phyloP scores from a whole-genome alignment of 2,113 vertebrate species.

The Ailurus styani region DNA sequence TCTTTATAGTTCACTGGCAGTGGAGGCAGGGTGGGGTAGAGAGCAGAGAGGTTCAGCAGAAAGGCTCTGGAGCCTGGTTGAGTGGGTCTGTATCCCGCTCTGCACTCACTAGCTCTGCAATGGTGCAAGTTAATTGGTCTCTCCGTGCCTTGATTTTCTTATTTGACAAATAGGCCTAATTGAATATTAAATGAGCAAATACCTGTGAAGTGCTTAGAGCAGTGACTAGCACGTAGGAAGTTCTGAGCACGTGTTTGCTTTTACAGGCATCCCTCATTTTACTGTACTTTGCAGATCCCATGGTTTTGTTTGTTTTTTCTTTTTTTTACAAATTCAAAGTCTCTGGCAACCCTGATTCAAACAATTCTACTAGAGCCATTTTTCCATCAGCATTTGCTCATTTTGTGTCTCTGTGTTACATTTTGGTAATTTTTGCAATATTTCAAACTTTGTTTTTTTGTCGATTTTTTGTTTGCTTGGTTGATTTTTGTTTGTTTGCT shows the following conservation, averaged over 20 bases:
- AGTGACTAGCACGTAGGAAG: neutral
- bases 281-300: neutral
- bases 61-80: neutral
- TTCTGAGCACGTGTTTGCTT: neutral
- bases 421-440: neutral
- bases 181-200: neutral
- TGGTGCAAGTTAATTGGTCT: neutral
- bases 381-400: neutral
- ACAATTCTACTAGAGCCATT: neutral
- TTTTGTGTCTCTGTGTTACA: neutral
- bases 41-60: neutral
- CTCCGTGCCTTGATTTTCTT: neutral
- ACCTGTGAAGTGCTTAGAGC: neutral
- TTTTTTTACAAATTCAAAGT: neutral
- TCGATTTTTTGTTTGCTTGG: too few species aligned
- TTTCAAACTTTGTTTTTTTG: neutral
- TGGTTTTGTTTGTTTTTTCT: neutral
- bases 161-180: neutral
- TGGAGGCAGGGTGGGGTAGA: too few species aligned
- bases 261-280: neutral
- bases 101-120: neutral
- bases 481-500: too few species aligned
- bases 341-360: neutral
- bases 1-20: neutral
- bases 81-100: neutral